These are phyloP conservation scores for Orthosia incerta DNA, from an alignment of 2,888 invertebrate species.

Conservation along the genomic window DNA sequence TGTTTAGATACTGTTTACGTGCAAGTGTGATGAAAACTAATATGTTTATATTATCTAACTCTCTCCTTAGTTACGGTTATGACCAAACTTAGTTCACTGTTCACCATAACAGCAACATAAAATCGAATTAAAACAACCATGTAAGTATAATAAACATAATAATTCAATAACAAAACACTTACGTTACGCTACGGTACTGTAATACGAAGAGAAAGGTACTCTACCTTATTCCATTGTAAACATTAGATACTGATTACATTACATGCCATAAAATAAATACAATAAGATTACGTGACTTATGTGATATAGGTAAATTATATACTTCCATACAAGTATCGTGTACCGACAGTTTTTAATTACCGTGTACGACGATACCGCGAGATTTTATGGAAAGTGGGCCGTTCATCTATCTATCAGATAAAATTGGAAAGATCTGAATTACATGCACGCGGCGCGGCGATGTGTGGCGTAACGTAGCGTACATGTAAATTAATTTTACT, in stretches of 20 bases:
- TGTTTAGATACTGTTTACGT: too few relatives aligned
- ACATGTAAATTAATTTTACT: conserved; percentile 37
- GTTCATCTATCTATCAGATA: conserved; percentile 57
- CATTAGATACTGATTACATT: conserved; percentile 29
- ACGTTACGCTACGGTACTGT: conserved; percentile 50
- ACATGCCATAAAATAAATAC: conserved; percentile 50
- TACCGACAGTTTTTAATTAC: conserved; percentile 50
- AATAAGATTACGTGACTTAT: conserved; percentile 54
- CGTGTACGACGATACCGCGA: conserved; percentile 39
- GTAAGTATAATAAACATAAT: conserved; percentile 45
- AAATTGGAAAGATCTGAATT: conserved; percentile 57
- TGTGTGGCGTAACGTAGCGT: conserved; percentile 44
- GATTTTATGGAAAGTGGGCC: conserved; percentile 57
- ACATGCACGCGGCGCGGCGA: conserved; percentile 39
- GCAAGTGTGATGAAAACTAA: too few relatives aligned
- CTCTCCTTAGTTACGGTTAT: background rate
- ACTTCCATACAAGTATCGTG: conserved; percentile 31
- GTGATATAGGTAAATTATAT: conserved; percentile 54
- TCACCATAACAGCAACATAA: conserved; percentile 24
- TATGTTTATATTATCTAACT: background rate
- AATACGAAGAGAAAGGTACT: conserved; percentile 66
- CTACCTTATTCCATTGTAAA: conserved; percentile 55
- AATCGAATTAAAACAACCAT: conserved; percentile 23
- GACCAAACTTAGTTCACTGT: conserved; percentile 1
- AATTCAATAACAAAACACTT: conserved; percentile 48